Evolutionary conservation across 2,797 vertebrate genomes (phyloP).

Genomic region (Meda fulgida): DNA sequence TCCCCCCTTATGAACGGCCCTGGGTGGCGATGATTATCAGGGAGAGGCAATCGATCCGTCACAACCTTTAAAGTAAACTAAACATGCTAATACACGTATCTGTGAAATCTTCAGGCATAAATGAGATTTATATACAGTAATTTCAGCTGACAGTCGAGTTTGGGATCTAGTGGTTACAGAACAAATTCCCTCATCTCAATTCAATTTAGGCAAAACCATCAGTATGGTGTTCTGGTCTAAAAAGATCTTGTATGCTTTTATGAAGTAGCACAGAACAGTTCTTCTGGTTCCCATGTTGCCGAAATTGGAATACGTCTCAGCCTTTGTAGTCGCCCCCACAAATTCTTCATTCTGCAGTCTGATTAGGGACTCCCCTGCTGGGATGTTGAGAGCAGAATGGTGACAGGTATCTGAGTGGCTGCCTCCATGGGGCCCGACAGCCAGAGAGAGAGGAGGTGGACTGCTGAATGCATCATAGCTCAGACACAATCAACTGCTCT

Average conservation of each 20-base stretch:
- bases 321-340: slow-evolving; percentile 43
- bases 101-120: not conserved
- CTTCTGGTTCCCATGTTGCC: slow-evolving; percentile 8
- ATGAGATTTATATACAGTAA: not conserved
- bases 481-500: slow-evolving; percentile 38
- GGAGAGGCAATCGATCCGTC: too few species aligned
- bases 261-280: slow-evolving; percentile 3
- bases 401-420: slow-evolving; percentile 40
- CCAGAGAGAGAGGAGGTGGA: slow-evolving; percentile 19
- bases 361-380: slow-evolving; percentile 43
- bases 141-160: not conserved
- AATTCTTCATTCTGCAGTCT: slow-evolving; percentile 45
- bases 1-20: too few species aligned
- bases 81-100: not conserved
- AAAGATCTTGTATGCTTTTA: slow-evolving; percentile 1
- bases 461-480: slow-evolving; percentile 16
- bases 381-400: slow-evolving; percentile 41
- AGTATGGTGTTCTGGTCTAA: not conserved
- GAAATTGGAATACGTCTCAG: slow-evolving; percentile 40
- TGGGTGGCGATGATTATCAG: too few species aligned
- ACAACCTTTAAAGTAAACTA: not conserved
- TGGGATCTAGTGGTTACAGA: not conserved
- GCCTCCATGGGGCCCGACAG: slow-evolving; percentile 25
- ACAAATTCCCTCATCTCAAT: slow-evolving; percentile 7
- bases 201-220: slow-evolving; percentile 11